Evolutionary conservation across 2,888 invertebrate genomes (phyloP), one percentile per base, ranked within the genome.

Genomic region (Xestia sexstrigata): DNA sequence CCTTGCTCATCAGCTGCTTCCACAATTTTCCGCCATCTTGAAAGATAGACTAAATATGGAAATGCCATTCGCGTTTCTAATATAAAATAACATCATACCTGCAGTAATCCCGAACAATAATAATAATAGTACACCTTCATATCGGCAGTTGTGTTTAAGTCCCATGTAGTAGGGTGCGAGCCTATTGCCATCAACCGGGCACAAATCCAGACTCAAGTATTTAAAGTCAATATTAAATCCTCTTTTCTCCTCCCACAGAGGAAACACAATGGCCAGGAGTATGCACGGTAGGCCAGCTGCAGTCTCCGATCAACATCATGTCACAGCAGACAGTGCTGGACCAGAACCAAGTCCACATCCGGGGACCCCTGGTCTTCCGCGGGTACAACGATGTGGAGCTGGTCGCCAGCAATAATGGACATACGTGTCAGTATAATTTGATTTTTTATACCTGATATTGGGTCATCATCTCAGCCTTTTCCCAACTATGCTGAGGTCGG

Each of bases 241-340:
- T n/a, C 6, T 39, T 55, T 26, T 69, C n/a, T 23, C 39, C n/a
- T n/a, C 23, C 20, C 8, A 23, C 78, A 93, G 96, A 92, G 62
- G 93, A 96, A 82, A 94, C 92, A 11, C 88, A 96, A 74, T 98
- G 98, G 98, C 97, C 97, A 8, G 97, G 97, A 20, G 90, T 96
- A n/a, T 98, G 98, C 89, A 93, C 92, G 39, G 93, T 89, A 0
- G 98, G 98, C 1, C 91, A 91, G 58, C 93, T 95, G 60, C 99
- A 99, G 93, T 98, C 98, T 0, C 99, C 99, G 0, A 98, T 99
- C 87, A 97, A 98, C 93, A 97, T 99, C 71, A 95, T 97, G 85
- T 95, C 96, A 13, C 95, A 97, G 13, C 94, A 97, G 4, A 96
- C 97, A 0, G 88, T 97, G 17, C 93, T 97, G 66, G 97, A 96